A percentile compares a stretch with the other conserved stretches of the same genome.
Conservation (phyloP, 2,888 invertebrate species). For the Ischnus inquisitorius region DNA sequence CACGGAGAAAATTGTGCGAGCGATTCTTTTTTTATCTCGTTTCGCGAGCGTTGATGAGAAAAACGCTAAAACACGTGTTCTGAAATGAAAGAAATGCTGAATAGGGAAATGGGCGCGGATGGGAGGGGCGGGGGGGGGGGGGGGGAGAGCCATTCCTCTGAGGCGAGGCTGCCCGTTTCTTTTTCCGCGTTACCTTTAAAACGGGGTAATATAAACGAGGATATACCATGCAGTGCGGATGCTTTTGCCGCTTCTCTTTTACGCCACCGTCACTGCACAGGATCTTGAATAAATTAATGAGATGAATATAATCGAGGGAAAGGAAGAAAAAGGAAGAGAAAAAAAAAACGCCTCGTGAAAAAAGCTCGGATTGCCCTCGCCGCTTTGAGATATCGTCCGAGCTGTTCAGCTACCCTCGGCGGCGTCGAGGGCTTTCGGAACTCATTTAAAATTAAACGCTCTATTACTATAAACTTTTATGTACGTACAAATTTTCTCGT, state of each 20-base stretch:
- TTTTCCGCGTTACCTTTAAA: background rate
- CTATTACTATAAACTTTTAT: background rate
- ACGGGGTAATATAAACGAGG: background rate
- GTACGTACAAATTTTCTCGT: background rate
- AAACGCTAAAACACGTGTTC: conserved; percentile 3
- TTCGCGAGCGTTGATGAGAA: background rate
- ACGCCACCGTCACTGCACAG: background rate
- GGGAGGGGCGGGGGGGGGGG: background rate
- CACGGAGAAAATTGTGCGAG: background rate
- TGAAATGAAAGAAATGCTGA: conserved; percentile 1
- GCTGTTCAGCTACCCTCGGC: background rate
- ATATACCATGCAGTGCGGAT: background rate
- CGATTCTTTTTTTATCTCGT: background rate
- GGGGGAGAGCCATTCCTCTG: background rate
- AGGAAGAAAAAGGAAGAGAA: too few species aligned
- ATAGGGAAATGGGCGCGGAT: too few species aligned
- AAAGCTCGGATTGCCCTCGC: background rate
- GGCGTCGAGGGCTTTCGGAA: background rate
- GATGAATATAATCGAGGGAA: conserved; percentile 30
- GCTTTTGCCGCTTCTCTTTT: background rate
- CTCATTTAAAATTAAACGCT: conserved; percentile 7
- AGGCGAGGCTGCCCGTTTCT: background rate
- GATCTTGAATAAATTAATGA: conserved; percentile 33
- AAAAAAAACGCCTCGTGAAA: conserved; percentile 1
- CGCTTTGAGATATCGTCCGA: conserved; percentile 13